Evolutionary conservation across 2,888 invertebrate genomes (phyloP), one percentile per base, ranked within the genome.

Genomic region (Octodonta nipae): DNA sequence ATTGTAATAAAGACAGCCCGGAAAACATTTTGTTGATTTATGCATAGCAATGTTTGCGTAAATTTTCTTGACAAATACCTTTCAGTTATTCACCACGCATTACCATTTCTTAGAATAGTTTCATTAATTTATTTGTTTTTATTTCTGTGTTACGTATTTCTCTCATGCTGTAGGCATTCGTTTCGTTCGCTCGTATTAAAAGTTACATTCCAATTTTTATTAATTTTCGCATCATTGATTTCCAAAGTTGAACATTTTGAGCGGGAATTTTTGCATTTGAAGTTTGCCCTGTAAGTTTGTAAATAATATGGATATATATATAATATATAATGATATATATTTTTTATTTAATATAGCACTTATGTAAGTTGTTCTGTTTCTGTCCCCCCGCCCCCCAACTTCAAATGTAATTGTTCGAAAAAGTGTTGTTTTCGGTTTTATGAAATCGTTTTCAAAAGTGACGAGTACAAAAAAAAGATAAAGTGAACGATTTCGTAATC

Each of bases 191-290:
- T n/a, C n/a, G n/a, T n/a, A n/a, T n/a, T n/a, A n/a, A n/a, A n/a
- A n/a, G n/a, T 44, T 46, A 56, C 57, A 57, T 57, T 56, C 56
- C 56, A 57, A 32, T 50, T 45, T 43, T 46, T 45, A 36, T 41
- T 48, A 45, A 40, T 5, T 29, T 15, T 15, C 4, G 7, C 15
- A 12, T 5, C 29, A 12, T 20, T 8, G n/a, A 14, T n/a, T 13
- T 15, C 29, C 16, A 15, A 16, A 24, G 15, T 17, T 26, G 10
- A 10, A 37, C 37, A 15, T 30, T 29, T 32, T 38, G 37, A 40
- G 38, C 36, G 33, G 42, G 45, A 44, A 46, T 40, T 40, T 42
- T 47, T 46, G 40, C 46, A 44, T 47, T 49, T 45, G 47, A 44
- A 46, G 44, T 39, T 33, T 36, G 7, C 37, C 31, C 34, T 42